A percentile compares a stretch with the other conserved stretches of the same genome.
These are phyloP conservation scores for Mayetiola destructor DNA, from an alignment of 2,888 invertebrate genomes.

Conservation along the genomic window DNA sequence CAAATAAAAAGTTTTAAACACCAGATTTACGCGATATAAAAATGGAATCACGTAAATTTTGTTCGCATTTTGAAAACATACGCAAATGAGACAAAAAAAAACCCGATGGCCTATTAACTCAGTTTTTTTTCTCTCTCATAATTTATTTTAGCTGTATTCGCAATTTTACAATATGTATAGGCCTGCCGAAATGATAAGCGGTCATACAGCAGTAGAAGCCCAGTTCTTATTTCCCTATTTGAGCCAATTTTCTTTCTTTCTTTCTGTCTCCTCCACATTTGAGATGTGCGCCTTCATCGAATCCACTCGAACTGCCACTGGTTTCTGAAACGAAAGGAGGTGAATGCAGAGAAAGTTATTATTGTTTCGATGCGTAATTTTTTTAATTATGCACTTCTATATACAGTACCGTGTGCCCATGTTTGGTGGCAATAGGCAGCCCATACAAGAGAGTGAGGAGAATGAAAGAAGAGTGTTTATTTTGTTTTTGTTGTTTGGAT, in stretches of 20 bases:
- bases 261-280: not conserved
- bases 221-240: not conserved
- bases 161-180: too few relatives aligned
- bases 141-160: too few relatives aligned
- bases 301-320: too few relatives aligned
- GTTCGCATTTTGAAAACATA: conserved; percentile 13
- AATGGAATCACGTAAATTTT: conserved; percentile 4
- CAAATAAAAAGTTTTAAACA: not conserved
- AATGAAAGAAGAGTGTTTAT: not conserved
- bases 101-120: conserved; percentile 10
- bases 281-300: too few relatives aligned
- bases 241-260: not conserved
- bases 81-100: too few relatives aligned
- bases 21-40: not conserved
- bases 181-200: not conserved
- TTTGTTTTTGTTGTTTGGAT: not conserved
- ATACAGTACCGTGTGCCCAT: not conserved
- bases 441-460: not conserved
- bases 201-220: not conserved
- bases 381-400: not conserved
- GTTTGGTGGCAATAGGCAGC: not conserved
- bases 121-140: too few relatives aligned
- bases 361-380: too few relatives aligned
- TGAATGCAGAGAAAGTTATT: conserved; percentile 8
- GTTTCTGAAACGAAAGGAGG: not conserved